phyloP scores from a whole-genome alignment of 2,113 vertebrate species.

The Ictidomys tridecemlineatus region DNA sequence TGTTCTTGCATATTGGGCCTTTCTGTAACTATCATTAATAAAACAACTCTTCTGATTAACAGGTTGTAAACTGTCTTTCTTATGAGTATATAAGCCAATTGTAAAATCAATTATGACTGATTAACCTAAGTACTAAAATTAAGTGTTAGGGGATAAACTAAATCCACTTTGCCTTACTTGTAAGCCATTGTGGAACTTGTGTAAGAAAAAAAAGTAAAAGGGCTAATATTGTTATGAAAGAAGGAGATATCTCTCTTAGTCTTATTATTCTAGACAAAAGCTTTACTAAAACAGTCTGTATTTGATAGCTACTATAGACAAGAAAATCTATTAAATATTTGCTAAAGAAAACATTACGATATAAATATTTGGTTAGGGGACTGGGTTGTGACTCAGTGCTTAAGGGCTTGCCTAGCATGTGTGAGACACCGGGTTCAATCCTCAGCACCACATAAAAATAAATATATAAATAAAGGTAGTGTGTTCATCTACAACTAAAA shows the following conservation, averaged over 20 bases:
- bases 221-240: neutral
- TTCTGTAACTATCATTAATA: neutral
- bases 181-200: slow-evolving; percentile 33
- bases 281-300: slow-evolving; percentile 27
- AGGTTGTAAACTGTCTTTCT: neutral
- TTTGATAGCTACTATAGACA: neutral
- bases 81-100: neutral
- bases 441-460: too few species aligned
- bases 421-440: too few species aligned
- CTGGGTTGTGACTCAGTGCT: too few species aligned
- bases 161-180: neutral
- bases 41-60: neutral
- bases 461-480: too few species aligned
- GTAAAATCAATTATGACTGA: neutral
- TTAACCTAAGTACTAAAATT: slow-evolving; percentile 30
- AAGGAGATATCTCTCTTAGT: neutral
- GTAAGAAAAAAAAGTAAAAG: neutral
- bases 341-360: slow-evolving; percentile 29
- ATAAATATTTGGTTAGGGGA: neutral
- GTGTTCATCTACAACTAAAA: too few species aligned
- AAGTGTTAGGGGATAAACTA: neutral
- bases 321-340: slow-evolving; percentile 17
- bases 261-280: neutral
- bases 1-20: neutral
- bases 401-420: too few species aligned